Conservation (phyloP, 2,888 invertebrate genomes). For the Parnassius smintheus region DNA sequence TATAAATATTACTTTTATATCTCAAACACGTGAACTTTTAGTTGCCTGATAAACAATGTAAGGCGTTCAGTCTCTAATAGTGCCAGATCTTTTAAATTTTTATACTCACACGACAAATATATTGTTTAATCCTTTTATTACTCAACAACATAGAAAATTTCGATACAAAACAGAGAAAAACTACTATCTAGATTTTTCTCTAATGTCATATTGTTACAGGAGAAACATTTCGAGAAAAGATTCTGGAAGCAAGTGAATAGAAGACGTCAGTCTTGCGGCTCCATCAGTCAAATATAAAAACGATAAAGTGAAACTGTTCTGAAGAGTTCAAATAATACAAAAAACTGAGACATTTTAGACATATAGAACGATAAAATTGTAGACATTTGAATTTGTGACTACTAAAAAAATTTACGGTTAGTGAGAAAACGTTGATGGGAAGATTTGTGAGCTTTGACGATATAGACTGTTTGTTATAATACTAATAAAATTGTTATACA, state of each 20-base stretch:
- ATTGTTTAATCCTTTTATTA: too few species aligned
- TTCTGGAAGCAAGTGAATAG: slow-evolving; percentile 91
- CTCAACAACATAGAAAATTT: too few species aligned
- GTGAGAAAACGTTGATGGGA: not conserved
- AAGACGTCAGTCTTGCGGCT: slow-evolving; percentile 83
- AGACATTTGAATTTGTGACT: slow-evolving; percentile 25
- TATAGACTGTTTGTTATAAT: slow-evolving; percentile 5
- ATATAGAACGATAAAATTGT: slow-evolving; percentile 11
- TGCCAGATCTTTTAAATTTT: too few species aligned
- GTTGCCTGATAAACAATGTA: too few species aligned
- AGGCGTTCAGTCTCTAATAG: too few species aligned
- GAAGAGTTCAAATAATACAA: slow-evolving; percentile 33
- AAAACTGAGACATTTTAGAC: slow-evolving; percentile 3
- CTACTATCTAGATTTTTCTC: slow-evolving; percentile 26
- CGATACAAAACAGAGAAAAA: too few species aligned
- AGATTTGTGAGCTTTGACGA: slow-evolving; percentile 2
- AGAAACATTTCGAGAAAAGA: slow-evolving; percentile 88
- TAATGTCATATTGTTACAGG: slow-evolving; percentile 76
- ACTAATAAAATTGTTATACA: not conserved
- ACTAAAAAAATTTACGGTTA: slow-evolving; percentile 2
- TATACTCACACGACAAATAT: too few species aligned
- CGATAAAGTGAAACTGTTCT: slow-evolving; percentile 26
- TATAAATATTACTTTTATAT: not conserved
- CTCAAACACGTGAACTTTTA: too few species aligned
- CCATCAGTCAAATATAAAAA: slow-evolving; percentile 69